Evolutionary conservation across 2,888 invertebrate genomes (phyloP).

Genomic region (Rotaria macrura): DNA sequence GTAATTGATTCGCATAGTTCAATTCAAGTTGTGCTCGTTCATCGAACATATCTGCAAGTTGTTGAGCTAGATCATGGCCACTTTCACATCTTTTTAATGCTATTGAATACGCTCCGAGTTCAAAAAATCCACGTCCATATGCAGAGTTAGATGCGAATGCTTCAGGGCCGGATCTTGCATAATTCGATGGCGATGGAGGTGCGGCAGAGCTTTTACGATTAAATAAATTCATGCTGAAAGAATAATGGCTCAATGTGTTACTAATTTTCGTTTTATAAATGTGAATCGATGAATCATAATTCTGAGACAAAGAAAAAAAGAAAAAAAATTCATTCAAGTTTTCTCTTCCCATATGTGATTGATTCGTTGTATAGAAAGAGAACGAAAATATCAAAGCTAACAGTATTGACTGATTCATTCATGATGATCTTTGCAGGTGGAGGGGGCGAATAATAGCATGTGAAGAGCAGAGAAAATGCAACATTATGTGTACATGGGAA

Average conservation of each 20-base stretch:
- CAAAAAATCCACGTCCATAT: conserved; percentile 12
- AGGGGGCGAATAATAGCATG: background rate
- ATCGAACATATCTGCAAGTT: conserved; percentile 28
- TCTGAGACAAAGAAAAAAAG: background rate
- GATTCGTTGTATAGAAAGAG: background rate
- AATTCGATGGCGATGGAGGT: background rate
- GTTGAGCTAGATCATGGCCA: conserved; percentile 24
- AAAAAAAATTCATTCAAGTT: background rate
- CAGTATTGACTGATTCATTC: background rate
- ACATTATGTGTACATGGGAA: background rate
- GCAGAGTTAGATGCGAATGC: background rate
- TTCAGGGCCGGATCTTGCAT: background rate
- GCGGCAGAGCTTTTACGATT: background rate
- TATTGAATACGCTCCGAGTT: conserved; percentile 22
- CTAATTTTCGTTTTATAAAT: background rate
- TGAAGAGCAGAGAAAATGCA: background rate
- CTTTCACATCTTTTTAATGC: conserved; percentile 31
- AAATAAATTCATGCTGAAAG: background rate
- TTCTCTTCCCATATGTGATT: background rate
- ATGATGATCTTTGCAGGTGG: background rate
- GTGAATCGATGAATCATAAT: background rate
- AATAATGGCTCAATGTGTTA: background rate
- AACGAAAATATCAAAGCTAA: background rate
- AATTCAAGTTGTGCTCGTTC: conserved; percentile 27
- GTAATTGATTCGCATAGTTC: background rate